These are phyloP conservation scores for Gavia stellata DNA, from an alignment of 2,113 vertebrate species.

Conservation along the genomic window DNA sequence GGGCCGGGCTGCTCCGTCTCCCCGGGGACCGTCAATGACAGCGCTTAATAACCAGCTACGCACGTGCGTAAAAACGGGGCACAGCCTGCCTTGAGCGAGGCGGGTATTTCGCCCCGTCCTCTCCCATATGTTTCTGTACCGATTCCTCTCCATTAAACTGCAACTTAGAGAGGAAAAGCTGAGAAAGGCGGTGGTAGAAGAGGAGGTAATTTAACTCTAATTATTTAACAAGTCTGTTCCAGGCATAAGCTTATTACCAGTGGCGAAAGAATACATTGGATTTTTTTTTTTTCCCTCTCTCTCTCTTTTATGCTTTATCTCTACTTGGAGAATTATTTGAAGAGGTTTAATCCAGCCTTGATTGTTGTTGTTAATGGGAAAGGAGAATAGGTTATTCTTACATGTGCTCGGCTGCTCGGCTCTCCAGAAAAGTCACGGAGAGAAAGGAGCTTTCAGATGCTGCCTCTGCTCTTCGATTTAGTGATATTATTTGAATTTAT, in stretches of 20 bases:
- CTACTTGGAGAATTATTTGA: slow-evolving; percentile 56
- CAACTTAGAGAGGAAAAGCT: slow-evolving; percentile 14
- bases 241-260: slow-evolving; percentile 49
- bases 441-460: not conserved
- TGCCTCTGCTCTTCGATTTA: slow-evolving; percentile 30
- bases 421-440: slow-evolving; percentile 25
- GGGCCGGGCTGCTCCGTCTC: not conserved
- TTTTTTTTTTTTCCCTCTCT: not conserved
- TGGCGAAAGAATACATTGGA: not conserved
- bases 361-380: slow-evolving; percentile 51
- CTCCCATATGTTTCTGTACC: not conserved
- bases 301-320: slow-evolving; percentile 61
- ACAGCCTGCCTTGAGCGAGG: not conserved
- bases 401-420: not conserved
- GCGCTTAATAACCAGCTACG: not conserved
- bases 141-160: slow-evolving; percentile 35
- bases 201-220: slow-evolving; percentile 68
- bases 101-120: not conserved
- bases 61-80: not conserved
- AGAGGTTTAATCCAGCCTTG: slow-evolving; percentile 52
- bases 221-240: slow-evolving; percentile 69
- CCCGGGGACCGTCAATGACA: not conserved
- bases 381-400: slow-evolving; percentile 49
- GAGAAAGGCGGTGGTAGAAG: not conserved
- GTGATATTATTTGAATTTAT: slow-evolving; percentile 77